A percentile compares a stretch with the other conserved stretches of the same genome.
These are phyloP conservation scores for Torymus auratus DNA, from an alignment of 2,888 invertebrate species.

Conservation along the genomic window DNA sequence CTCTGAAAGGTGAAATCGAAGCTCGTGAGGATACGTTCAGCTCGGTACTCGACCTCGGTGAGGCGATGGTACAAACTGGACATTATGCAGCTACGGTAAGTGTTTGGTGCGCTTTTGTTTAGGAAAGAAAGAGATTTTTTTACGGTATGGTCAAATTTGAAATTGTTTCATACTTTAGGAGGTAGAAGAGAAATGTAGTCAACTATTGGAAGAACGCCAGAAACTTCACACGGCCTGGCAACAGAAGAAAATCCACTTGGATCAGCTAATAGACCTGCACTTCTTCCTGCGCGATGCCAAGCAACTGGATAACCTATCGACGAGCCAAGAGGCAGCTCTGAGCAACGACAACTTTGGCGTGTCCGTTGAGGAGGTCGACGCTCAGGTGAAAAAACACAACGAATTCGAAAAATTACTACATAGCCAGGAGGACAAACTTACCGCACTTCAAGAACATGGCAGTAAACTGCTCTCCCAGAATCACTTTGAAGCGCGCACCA, in stretches of 20 bases:
- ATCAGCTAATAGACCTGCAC: conserved; percentile 94
- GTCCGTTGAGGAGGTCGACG: conserved; percentile 92
- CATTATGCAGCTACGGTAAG: conserved; percentile 86
- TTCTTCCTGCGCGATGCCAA: conserved; percentile 96
- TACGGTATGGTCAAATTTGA: not conserved
- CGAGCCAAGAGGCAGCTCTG: conserved; percentile 90
- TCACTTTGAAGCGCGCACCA: conserved; percentile 92
- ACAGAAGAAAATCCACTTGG: conserved; percentile 90
- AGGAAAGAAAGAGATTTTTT: not conserved
- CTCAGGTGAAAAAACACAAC: conserved; percentile 93
- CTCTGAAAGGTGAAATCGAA: conserved; percentile 90
- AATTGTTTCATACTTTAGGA: conserved; percentile 77
- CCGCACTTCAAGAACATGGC: conserved; percentile 89
- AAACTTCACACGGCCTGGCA: conserved; percentile 92
- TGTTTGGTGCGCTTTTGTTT: conserved; percentile 44
- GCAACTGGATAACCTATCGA: conserved; percentile 91
- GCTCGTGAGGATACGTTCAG: conserved; percentile 90
- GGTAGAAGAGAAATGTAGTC: conserved; percentile 87
- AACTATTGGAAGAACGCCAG: conserved; percentile 87
- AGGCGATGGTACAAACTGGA: conserved; percentile 89
- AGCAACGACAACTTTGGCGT: conserved; percentile 85
- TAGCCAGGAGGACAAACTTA: conserved; percentile 92
- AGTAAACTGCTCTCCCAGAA: conserved; percentile 91
- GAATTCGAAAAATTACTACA: conserved; percentile 94
- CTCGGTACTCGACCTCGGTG: conserved; percentile 85